Evolutionary conservation across 2,113 vertebrate species (phyloP).

Genomic region (Aegotheles bennettii): DNA sequence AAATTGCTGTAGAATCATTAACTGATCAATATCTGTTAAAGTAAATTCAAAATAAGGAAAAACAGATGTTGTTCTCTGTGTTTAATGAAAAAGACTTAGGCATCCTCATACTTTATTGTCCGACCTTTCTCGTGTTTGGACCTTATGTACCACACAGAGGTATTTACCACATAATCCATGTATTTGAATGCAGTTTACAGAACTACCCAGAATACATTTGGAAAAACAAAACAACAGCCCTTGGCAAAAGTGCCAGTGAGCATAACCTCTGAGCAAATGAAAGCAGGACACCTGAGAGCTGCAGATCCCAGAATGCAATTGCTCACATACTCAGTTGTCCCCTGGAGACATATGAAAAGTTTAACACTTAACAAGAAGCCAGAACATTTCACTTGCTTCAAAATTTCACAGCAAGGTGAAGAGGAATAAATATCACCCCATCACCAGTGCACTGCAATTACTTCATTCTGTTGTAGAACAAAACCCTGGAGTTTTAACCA

Average conservation of each 20-base stretch:
- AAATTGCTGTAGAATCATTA: constrained; percentile 38
- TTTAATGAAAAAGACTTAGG: constrained; percentile 51
- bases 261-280: not conserved
- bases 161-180: not conserved
- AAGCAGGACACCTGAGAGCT: not conserved
- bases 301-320: not conserved
- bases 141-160: not conserved
- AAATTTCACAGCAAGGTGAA: not conserved
- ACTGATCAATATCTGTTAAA: constrained; percentile 3
- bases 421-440: not conserved
- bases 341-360: not conserved
- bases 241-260: not conserved
- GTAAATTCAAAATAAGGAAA: constrained; percentile 29
- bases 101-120: not conserved
- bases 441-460: not conserved
- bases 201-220: not conserved
- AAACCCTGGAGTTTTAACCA: not conserved
- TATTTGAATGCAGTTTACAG: not conserved
- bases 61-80: constrained; percentile 50
- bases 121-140: not conserved
- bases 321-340: not conserved
- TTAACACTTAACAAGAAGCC: not conserved
- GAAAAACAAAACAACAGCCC: constrained; percentile 5
- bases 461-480: not conserved
- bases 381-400: not conserved